These are phyloP conservation scores for Herpetotheres cachinnans DNA, from an alignment of 2,113 vertebrate genomes.

Conservation along the genomic window DNA sequence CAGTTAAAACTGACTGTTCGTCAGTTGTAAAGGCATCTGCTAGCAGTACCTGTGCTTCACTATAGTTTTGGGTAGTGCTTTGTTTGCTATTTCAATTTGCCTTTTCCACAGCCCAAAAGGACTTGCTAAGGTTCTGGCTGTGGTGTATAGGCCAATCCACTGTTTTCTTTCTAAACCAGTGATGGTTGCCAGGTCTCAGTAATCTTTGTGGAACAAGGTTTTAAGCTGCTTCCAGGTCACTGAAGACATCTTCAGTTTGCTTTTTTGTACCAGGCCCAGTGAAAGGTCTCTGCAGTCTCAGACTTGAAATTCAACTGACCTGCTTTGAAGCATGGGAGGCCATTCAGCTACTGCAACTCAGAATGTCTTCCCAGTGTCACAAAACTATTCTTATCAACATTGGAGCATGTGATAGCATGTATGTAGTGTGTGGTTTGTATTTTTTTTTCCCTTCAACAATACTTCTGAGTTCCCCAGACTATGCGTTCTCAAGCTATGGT, in stretches of 20 bases:
- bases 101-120: neutral
- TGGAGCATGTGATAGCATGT: neutral
- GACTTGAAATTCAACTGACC: neutral
- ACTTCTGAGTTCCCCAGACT: neutral
- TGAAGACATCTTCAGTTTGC: neutral
- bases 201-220: neutral
- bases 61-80: neutral
- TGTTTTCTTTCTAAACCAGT: neutral
- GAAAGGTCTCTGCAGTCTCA: neutral
- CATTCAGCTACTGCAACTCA: neutral
- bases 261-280: fast-evolving
- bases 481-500: neutral
- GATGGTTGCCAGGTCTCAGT: neutral
- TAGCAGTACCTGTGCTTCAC: neutral
- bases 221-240: neutral
- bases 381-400: neutral
- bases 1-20: too few relatives aligned
- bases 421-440: neutral
- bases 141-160: neutral
- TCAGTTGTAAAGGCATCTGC: neutral
- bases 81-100: neutral
- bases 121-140: neutral
- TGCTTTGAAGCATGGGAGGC: neutral
- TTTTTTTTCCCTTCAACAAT: neutral
- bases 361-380: neutral